Conservation (phyloP, 2,797 vertebrate species). For the Ispidina lecontei region DNA sequence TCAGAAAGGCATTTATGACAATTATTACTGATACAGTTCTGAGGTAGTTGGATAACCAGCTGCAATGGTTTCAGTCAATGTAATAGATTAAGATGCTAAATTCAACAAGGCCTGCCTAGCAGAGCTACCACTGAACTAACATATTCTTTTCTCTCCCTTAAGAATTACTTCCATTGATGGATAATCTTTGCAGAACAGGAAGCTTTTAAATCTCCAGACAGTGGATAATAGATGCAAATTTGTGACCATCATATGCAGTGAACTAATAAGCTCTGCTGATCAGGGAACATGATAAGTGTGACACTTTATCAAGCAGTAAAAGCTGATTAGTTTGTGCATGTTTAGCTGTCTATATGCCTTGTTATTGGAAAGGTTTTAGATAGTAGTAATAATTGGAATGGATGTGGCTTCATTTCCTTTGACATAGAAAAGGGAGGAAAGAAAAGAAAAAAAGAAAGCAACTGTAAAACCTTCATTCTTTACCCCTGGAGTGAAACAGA, state of each 20-base stretch:
- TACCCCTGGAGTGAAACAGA: background rate
- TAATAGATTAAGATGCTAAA: slow-evolving; percentile 55
- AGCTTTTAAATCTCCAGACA: slow-evolving; percentile 44
- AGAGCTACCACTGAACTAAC: slow-evolving; percentile 17
- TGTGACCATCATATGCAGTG: background rate
- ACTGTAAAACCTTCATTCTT: background rate
- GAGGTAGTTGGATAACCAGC: slow-evolving; percentile 3
- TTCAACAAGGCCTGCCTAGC: slow-evolving; percentile 26
- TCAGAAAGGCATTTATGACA: slow-evolving; percentile 11
- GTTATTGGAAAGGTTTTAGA: slow-evolving; percentile 24
- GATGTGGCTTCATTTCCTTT: slow-evolving; percentile 28
- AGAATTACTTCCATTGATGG: slow-evolving; percentile 47
- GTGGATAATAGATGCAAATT: slow-evolving; percentile 55
- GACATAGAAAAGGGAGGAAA: background rate
- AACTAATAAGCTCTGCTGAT: slow-evolving; percentile 49
- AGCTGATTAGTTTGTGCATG: slow-evolving; percentile 61
- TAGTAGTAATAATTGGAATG: slow-evolving; percentile 38
- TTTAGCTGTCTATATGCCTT: slow-evolving; percentile 38
- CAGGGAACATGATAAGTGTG: slow-evolving; percentile 31
- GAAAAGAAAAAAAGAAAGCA: background rate
- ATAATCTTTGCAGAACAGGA: slow-evolving; percentile 30
- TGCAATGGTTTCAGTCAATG: slow-evolving; percentile 20
- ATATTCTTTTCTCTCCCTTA: slow-evolving; percentile 7
- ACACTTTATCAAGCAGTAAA: slow-evolving; percentile 45
- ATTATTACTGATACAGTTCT: slow-evolving; percentile 23